Base-by-base conservation (phyloP, 2,113 vertebrate species). In the Dolichallabes microphthalmus region DNA sequence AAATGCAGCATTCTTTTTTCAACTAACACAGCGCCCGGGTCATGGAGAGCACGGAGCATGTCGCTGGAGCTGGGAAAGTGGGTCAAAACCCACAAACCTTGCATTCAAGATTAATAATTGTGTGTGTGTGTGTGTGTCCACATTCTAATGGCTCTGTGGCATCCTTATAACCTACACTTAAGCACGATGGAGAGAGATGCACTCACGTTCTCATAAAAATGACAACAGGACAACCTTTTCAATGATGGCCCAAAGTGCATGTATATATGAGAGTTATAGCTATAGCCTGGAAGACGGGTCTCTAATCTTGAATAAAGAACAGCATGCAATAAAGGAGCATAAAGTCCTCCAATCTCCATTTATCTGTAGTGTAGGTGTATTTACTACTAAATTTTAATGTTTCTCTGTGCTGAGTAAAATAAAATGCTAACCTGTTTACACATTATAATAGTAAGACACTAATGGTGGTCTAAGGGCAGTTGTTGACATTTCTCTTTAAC, bases 1-100 rank as follows among this genome's bases (percentile, higher is more conserved):
- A 94, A 93, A 94, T 95, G 95, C 95, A 95, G 95, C 95, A 95
- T 95, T 94, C 95, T 95, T 95, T 95, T 95, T 95, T 95, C 95
- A 95, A 94, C 92, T 91, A 93, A 94, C 94, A 95, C 94, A 63
- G 79, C 84, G 85, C 82, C 88, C 87, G 61, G 86, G 84, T 88
- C 60, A 64, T 87, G 87, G 76, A 61, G 55, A 82, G 86, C 66
- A 86, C 71, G 61, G 75, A 74, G 82, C 86, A 66, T 35, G 89
- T 83, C 35, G 35, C 35, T 58, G 60, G 86, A 61, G 82, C 88
- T 82, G 66, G 69, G 69, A 66, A 60, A 77, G n/a, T 66, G 22
- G 17, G 39, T 14, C n/a, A 50, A 45, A 53, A 27, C 22, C n/a
- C 25, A 80, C 79, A 85, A 87, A 35, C 64, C 8, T 39, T 50